Percentiles rank a stretch among this genome's conserved stretches.
These are phyloP conservation scores for Ptychodera flava DNA, from an alignment of 35 echinoderm and acorn worm genomes.

Conservation along the genomic window DNA sequence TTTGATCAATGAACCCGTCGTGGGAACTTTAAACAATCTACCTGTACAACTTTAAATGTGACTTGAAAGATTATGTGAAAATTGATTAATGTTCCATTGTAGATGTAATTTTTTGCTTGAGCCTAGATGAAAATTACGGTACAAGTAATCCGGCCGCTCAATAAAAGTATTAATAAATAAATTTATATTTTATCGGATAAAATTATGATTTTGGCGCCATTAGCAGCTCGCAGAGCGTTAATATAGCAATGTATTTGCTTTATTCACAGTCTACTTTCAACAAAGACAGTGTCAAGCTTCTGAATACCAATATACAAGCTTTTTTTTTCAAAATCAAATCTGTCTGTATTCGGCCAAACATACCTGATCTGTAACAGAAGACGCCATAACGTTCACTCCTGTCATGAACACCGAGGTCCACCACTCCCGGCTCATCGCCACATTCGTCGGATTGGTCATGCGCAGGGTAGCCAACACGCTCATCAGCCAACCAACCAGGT, in stretches of 20 bases:
- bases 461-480: neutral
- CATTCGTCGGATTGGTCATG: neutral
- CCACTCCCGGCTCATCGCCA: neutral
- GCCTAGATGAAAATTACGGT: no score
- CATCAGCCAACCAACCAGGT: neutral
- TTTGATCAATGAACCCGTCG: no score
- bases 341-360: neutral
- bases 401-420: neutral
- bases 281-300: no score
- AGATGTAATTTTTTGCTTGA: no score
- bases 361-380: neutral
- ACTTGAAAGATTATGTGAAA: no score
- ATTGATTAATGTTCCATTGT: no score
- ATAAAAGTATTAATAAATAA: no score
- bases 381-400: neutral
- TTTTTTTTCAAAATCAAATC: no score
- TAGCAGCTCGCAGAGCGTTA: neutral
- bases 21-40: no score
- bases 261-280: neutral
- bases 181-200: neutral
- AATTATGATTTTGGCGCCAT: neutral
- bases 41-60: no score
- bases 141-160: no score
- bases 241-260: neutral
- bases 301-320: no score